Evolutionary conservation across 2,113 vertebrate genomes (phyloP), one percentile per base, ranked within the genome.

Genomic region (Pungitius pungitius): DNA sequence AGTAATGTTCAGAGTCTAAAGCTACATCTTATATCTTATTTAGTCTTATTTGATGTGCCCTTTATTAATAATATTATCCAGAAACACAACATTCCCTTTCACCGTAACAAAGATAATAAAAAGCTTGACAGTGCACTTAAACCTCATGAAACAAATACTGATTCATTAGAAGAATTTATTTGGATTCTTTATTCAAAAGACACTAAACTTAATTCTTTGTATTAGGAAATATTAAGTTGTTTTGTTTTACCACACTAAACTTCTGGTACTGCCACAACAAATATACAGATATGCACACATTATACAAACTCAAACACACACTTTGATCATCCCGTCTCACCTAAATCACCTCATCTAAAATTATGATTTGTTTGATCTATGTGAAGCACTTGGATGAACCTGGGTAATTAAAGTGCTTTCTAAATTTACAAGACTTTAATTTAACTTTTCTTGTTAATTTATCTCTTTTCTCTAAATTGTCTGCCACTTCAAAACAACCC

Each of bases 331-430:
- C 42, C 51, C 40, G 4, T 8, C 55, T 54, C 24, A 51, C 18
- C n/a, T n/a, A n/a, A n/a, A n/a, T n/a, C n/a, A n/a, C n/a, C n/a
- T n/a, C n/a, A 57, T 80, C 20, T 37, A 52, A 59, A 59, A 70
- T 11, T 18, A 22, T n/a, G 1, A 60, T 12, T 15, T 18, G 55
- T 67, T 47, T 68, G 54, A 52, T 75, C 35, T 58, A 20, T 27
- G 42, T 59, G 52, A 54, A 63, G 35, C 26, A 58, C 66, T 75
- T 70, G 60, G 20, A 20, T 40, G 59, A 69, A 63, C 63, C 76
- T 54, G 35, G 8, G 24, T 35, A 57, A 7, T 57, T 43, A 39
- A 75, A 79, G 49, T 43, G n/a, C 18, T 26, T 58, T 67, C 24
- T 40, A 56, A 64, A 57, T 66, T 54, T 68, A 59, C 15, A 17